Evolutionary conservation across 1,140 invertebrate species (phyloP).

Genomic region (Sipha flava): DNA sequence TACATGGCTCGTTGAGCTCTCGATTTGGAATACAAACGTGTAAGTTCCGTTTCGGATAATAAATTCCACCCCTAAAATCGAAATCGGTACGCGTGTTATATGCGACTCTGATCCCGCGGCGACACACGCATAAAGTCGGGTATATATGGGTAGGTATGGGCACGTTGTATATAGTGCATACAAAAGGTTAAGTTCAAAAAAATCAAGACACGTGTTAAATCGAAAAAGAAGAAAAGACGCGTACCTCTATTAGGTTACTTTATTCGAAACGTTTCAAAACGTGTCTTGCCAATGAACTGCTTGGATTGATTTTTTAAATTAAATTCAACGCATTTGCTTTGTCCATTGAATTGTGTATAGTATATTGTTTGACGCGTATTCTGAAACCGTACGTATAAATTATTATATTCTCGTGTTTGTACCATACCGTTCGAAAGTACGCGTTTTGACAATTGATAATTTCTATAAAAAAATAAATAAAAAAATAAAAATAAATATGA

Average conservation of each 20-base stretch:
- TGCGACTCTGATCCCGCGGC: background rate
- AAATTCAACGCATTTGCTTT: background rate
- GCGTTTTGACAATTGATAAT: background rate
- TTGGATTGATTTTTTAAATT: background rate
- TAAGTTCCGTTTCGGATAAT: slow-evolving; percentile 21
- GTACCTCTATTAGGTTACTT: background rate
- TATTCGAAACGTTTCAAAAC: slow-evolving; percentile 3
- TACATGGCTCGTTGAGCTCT: background rate
- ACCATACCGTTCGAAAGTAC: background rate
- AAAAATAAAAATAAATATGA: no score
- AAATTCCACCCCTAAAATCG: slow-evolving; percentile 17
- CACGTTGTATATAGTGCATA: background rate
- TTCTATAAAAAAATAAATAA: background rate
- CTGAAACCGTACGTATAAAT: no score
- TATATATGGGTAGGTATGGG: background rate
- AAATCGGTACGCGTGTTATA: background rate
- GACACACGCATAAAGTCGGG: no score
- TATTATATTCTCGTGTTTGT: background rate
- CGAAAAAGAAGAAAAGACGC: slow-evolving; percentile 3
- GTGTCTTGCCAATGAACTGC: slow-evolving; percentile 13
- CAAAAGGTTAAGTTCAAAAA: slow-evolving; percentile 10
- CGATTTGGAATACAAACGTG: slow-evolving; percentile 17
- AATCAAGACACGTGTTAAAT: slow-evolving; percentile 13
- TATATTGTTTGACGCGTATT: background rate
- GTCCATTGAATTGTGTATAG: background rate